A percentile compares a stretch with the other conserved stretches of the same genome.
Conservation (phyloP, 2,113 vertebrate species). For the Seriola quinqueradiata region DNA sequence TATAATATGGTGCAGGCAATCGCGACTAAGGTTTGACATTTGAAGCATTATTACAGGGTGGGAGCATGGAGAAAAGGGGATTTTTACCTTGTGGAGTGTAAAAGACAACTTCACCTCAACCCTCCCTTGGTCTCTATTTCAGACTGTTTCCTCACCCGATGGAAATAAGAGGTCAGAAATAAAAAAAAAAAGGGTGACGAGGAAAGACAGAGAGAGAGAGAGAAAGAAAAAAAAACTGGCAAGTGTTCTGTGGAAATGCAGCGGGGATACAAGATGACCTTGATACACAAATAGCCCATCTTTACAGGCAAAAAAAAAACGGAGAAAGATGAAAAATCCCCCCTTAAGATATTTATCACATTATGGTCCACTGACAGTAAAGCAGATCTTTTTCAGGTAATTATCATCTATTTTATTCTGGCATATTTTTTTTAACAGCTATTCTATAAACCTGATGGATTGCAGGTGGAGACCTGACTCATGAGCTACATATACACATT, state of each 20-base stretch:
- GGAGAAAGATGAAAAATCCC: slow-evolving; percentile 30
- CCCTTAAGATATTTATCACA: slow-evolving; percentile 64
- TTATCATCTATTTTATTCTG: slow-evolving; percentile 32
- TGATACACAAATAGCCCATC: slow-evolving; percentile 66
- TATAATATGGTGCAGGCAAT: slow-evolving; percentile 47
- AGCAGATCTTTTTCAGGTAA: slow-evolving; percentile 55
- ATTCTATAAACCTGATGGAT: slow-evolving; percentile 13
- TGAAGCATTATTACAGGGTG: slow-evolving; percentile 51
- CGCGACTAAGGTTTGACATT: slow-evolving; percentile 60
- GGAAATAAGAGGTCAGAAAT: slow-evolving; percentile 40
- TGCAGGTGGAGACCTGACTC: neutral
- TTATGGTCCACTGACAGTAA: slow-evolving; percentile 49
- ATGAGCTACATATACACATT: slow-evolving; percentile 16
- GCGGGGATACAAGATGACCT: slow-evolving; percentile 70
- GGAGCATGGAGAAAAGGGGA: neutral
- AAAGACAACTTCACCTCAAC: slow-evolving; percentile 47
- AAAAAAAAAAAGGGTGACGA: slow-evolving; percentile 13
- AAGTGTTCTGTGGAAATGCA: slow-evolving; percentile 30
- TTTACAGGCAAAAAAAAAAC: slow-evolving; percentile 27
- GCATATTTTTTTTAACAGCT: slow-evolving; percentile 14
- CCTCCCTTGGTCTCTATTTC: slow-evolving; percentile 27
- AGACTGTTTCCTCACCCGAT: slow-evolving; percentile 17
- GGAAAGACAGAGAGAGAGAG: slow-evolving; percentile 5
- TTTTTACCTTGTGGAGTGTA: slow-evolving; percentile 35
- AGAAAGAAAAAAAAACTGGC: slow-evolving; percentile 27